These are phyloP conservation scores for Cyanoderma ruficeps DNA, from an alignment of 2,113 vertebrate genomes.

Conservation along the genomic window DNA sequence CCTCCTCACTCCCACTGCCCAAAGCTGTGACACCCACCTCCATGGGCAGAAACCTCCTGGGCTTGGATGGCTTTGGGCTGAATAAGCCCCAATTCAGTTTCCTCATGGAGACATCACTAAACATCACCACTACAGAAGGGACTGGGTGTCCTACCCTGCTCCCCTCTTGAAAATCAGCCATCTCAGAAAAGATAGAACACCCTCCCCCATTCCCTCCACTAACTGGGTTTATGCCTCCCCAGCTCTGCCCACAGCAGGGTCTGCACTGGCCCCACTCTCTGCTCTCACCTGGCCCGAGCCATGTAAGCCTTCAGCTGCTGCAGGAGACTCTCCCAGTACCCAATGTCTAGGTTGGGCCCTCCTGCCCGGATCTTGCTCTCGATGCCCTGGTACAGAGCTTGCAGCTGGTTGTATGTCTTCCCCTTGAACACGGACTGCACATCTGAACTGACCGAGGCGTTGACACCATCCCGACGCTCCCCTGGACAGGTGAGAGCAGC, in stretches of 20 bases:
- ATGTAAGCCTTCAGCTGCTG: conserved; percentile 96
- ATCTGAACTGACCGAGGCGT: conserved; percentile 91
- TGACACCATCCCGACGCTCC: conserved; percentile 94
- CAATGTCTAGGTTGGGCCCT: conserved; percentile 94
- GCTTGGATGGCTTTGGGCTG: not conserved
- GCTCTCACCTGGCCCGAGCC: conserved; percentile 89
- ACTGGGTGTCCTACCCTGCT: not conserved
- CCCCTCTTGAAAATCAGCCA: not conserved
- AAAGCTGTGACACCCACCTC: not conserved
- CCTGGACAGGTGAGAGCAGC: conserved; percentile 60
- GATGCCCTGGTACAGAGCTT: conserved; percentile 91
- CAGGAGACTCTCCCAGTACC: conserved; percentile 97
- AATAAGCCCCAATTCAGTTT: not conserved
- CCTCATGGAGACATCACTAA: not conserved
- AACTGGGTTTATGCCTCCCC: not conserved
- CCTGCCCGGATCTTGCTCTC: conserved; percentile 90
- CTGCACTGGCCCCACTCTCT: not conserved
- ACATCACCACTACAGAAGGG: not conserved
- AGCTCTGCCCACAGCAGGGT: rapidly evolving
- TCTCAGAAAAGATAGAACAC: not conserved
- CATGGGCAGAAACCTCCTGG: not conserved
- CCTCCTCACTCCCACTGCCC: no score
- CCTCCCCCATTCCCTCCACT: no score
- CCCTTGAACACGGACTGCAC: conserved; percentile 96
- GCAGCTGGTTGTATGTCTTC: conserved; percentile 95